These are phyloP conservation scores for Rhaphigaster nebulosa DNA, from an alignment of 2,888 invertebrate species.

Conservation along the genomic window DNA sequence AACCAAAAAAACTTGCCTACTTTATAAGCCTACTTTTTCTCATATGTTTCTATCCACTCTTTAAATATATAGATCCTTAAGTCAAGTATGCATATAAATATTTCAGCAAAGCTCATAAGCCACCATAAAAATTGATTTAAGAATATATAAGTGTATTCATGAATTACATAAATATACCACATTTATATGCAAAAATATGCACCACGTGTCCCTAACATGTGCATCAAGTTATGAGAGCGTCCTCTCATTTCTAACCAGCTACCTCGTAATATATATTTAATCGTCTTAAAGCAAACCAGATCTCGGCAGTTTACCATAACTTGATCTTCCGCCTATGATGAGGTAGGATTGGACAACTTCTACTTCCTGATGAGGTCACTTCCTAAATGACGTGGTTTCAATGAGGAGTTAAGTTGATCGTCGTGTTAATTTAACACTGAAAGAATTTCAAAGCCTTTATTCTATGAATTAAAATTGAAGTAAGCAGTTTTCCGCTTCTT, in stretches of 20 bases:
- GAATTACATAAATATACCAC: background rate
- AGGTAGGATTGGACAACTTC: background rate
- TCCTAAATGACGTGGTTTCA: background rate
- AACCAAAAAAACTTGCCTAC: too few relatives aligned
- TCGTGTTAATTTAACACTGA: background rate
- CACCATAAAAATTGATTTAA: background rate
- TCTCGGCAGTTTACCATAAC: background rate
- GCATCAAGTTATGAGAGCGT: background rate
- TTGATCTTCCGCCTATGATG: background rate
- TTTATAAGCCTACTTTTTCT: too few relatives aligned
- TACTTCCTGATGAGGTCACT: background rate
- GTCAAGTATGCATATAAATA: too few relatives aligned
- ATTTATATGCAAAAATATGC: background rate
- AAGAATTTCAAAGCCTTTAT: background rate
- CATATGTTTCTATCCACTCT: too few relatives aligned
- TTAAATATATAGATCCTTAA: too few relatives aligned
- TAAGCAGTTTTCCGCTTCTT: background rate
- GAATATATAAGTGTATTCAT: background rate
- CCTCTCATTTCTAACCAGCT: background rate
- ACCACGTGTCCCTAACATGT: background rate
- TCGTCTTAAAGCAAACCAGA: background rate
- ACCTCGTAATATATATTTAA: background rate
- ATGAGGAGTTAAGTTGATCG: too few relatives aligned
- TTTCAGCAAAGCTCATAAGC: background rate
- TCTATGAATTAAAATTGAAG: background rate